A percentile compares a stretch with the other conserved stretches of the same genome.
These are phyloP conservation scores for Ganaspis sp. DNA, from an alignment of 1,140 invertebrate species.

Conservation along the genomic window DNA sequence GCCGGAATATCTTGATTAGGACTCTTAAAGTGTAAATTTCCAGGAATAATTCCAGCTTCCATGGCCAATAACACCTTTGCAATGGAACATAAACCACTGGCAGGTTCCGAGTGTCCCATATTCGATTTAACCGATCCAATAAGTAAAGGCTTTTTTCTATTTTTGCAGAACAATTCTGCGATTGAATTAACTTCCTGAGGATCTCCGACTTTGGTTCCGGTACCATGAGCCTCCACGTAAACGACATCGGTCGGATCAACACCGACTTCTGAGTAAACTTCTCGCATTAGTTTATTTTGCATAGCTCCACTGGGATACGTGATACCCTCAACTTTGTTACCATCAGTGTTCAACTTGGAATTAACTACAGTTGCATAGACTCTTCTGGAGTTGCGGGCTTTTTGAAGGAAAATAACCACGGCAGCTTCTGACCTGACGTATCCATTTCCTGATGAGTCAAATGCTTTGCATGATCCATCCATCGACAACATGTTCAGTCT, in stretches of 20 bases:
- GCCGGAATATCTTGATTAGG: conserved; percentile 94
- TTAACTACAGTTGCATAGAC: conserved; percentile 92
- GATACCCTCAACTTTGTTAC: conserved; percentile 91
- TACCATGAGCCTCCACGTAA: conserved; percentile 97
- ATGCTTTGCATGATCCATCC: conserved; percentile 94
- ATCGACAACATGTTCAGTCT: conserved; percentile 92
- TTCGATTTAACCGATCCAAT: conserved; percentile 98
- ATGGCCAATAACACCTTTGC: conserved; percentile 95
- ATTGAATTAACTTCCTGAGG: conserved; percentile 97
- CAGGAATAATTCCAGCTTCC: conserved; percentile 90
- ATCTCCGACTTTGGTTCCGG: conserved; percentile 96
- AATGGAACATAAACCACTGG: conserved; percentile 92
- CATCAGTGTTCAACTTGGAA: conserved; percentile 93
- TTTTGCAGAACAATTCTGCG: conserved; percentile 92
- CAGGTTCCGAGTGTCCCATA: conserved; percentile 97
- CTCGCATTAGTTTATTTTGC: conserved; percentile 90
- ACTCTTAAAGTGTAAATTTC: conserved; percentile 91
- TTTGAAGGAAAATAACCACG: conserved; percentile 89
- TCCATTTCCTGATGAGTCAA: conserved; percentile 92
- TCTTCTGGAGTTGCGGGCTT: conserved; percentile 83
- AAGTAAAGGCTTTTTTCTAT: conserved; percentile 86
- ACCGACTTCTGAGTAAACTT: conserved; percentile 89
- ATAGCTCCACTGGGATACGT: conserved; percentile 92
- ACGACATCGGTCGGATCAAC: conserved; percentile 88
- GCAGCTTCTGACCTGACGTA: conserved; percentile 95